Base-by-base conservation (phyloP, 1,140 invertebrate species). In the Choristoneura fumiferana region DNA sequence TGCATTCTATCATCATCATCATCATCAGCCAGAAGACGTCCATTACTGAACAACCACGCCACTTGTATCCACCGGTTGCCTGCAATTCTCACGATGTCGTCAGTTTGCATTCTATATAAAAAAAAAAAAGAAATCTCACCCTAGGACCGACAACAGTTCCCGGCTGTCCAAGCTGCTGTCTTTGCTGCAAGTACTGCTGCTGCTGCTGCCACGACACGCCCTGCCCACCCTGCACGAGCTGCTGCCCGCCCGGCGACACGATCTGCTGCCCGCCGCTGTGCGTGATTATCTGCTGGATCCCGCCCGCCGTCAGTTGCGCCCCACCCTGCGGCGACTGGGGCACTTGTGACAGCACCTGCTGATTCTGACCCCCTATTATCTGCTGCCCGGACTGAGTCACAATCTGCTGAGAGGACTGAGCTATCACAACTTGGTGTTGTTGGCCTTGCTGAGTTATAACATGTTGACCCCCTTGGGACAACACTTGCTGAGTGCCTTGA, bases 371-470 rank as follows among this genome's bases (percentile, higher is more conserved):
- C 33, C 84, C 78, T 39, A 90, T 81, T 33, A 88, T 79, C 60
- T 90, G 87, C 57, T 83, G 84, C 0, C 82, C 83, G 10, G 78
- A 75, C 29, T 89, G 84, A 10, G 73, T 73, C 17, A 87, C 81
- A 62, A 89, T 81, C 56, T 89, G 88, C 53, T 86, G 82, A 0
- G 80, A 73, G 0, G 82, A 81, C 56, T 88, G 77, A 0, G 83
- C 84, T 35, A 89, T 88, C 4, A 88, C 86, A 14, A 89, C 86
- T 70, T 88, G 83, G 12, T 85, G 84, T 57, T 89, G 86, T 52
- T 81, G 78, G 0, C 87, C 84, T 53, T 88, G 87, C 56, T 89
- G 87, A 4, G 82, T 81, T 8, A 89, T 80, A 15, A 90, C 84
- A 79, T 90, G 89, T 57, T 89, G 89, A 0, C 84, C 84, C 9